A percentile compares a stretch with the other conserved stretches of the same genome.
phyloP scores from a whole-genome alignment of 2,113 vertebrate genomes.

The Egretta garzetta region DNA sequence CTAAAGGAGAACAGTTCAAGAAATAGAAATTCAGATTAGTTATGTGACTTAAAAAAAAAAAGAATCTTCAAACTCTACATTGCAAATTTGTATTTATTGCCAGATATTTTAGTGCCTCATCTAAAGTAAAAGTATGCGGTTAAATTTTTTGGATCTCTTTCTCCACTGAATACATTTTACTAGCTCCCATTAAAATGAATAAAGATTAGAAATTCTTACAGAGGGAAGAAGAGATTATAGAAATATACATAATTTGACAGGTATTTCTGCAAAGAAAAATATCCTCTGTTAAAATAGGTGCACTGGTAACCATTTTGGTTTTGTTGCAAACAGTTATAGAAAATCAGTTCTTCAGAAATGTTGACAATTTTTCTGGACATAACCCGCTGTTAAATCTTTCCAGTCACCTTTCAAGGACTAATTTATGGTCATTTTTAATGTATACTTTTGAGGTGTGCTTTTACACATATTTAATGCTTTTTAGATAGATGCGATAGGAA shows the following conservation, averaged over 20 bases:
- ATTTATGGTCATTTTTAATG: not conserved
- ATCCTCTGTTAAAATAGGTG: not conserved
- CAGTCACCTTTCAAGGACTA: not conserved
- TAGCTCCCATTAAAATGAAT: not conserved
- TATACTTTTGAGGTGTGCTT: not conserved
- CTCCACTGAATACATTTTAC: not conserved
- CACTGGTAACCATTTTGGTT: not conserved
- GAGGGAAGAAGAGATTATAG: not conserved
- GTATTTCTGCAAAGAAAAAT: slow-evolving; percentile 7
- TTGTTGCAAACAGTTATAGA: slow-evolving; percentile 1
- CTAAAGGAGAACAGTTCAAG: not conserved
- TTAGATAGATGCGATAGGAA: not conserved
- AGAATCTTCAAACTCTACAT: not conserved
- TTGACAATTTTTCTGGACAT: not conserved
- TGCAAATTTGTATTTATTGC: not conserved
- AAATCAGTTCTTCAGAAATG: slow-evolving; percentile 11
- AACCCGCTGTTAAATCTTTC: not conserved
- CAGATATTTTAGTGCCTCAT: not conserved
- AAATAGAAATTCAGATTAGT: not conserved
- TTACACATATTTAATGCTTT: not conserved
- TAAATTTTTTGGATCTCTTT: not conserved
- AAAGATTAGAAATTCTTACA: not conserved
- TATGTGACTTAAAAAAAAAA: not conserved
- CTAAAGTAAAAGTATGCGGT: not conserved
- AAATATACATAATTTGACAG: not conserved